These are phyloP conservation scores for Hypselothyrea guttata DNA, from an alignment of 2,888 invertebrate genomes.

Conservation along the genomic window DNA sequence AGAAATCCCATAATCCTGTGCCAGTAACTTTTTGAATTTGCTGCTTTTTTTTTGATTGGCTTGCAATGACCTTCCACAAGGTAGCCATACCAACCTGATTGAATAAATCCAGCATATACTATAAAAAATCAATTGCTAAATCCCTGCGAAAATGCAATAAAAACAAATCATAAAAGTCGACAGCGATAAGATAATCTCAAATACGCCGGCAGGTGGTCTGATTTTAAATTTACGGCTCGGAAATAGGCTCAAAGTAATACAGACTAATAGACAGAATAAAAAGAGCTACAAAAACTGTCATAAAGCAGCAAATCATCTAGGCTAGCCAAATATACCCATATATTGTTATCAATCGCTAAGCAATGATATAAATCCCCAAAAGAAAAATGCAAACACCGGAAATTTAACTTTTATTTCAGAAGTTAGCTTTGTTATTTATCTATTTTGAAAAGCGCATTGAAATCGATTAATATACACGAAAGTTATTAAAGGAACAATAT, in stretches of 20 bases:
- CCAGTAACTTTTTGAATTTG: conserved; percentile 1
- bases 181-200: conserved; percentile 60
- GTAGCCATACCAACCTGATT: conserved; percentile 11
- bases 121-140: conserved; percentile 32
- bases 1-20: background rate
- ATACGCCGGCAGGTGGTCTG: conserved; percentile 38
- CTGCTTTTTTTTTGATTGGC: background rate
- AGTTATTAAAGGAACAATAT: no score
- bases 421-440: no score
- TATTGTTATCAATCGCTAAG: conserved; percentile 35
- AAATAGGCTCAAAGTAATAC: conserved; percentile 35
- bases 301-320: conserved; percentile 10
- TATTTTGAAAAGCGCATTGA: no score
- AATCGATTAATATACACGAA: no score
- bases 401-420: no score
- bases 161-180: conserved; percentile 52
- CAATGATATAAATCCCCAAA: background rate
- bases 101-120: conserved; percentile 3
- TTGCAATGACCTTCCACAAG: conserved; percentile 8
- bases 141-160: conserved; percentile 40
- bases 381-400: conserved; percentile 26
- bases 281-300: no score
- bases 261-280: conserved; percentile 4
- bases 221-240: conserved; percentile 58
- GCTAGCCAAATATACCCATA: conserved; percentile 6